phyloP scores from a whole-genome alignment of 2,113 vertebrate genomes.

The Castor canadensis region DNA sequence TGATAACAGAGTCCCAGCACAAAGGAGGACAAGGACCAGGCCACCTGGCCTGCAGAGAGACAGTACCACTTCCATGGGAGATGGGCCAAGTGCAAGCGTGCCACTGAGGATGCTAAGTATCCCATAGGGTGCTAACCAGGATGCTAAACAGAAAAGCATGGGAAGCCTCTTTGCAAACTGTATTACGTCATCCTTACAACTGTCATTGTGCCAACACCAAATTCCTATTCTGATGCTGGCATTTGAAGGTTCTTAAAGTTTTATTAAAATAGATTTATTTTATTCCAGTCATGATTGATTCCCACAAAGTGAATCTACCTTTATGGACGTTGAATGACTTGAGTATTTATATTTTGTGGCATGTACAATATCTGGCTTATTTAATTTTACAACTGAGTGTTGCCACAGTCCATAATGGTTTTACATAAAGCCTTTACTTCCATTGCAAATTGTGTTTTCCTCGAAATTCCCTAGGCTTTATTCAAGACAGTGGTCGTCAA shows the following conservation, averaged over 20 bases:
- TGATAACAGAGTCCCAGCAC: not conserved
- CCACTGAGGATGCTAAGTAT: no score
- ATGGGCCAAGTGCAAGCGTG: no score
- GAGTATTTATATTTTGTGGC: not conserved
- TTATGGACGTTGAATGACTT: not conserved
- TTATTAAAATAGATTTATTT: not conserved
- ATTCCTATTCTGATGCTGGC: not conserved
- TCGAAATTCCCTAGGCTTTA: not conserved
- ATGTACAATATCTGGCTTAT: slow-evolving; percentile 37
- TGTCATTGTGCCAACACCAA: not conserved
- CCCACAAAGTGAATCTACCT: not conserved
- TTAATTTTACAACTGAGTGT: slow-evolving; percentile 6
- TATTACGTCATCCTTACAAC: fast-evolving
- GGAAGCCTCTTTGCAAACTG: fast-evolving
- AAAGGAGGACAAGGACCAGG: not conserved
- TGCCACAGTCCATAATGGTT: slow-evolving; percentile 21
- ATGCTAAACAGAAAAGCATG: fast-evolving
- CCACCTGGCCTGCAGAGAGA: not conserved
- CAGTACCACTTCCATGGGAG: fast-evolving
- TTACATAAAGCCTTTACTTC: not conserved
- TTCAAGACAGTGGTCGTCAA: not conserved
- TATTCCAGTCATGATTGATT: not conserved
- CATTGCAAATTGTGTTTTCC: not conserved
- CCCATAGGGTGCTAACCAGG: fast-evolving
- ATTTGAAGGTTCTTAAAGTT: not conserved